phyloP scores from a whole-genome alignment of 1,140 invertebrate genomes.

The Tetraneura akinire region DNA sequence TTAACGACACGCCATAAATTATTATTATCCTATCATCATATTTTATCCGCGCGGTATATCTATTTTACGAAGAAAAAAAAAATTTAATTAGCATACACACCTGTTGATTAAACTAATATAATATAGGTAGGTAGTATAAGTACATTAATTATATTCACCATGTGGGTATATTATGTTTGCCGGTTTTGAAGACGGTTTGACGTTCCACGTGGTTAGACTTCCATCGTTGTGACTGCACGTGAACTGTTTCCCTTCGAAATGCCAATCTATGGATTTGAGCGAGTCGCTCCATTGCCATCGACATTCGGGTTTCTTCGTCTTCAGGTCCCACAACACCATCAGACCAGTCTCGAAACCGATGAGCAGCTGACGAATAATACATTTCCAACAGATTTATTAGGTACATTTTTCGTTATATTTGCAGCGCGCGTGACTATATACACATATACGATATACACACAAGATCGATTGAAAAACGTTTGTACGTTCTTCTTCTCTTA shows the following conservation, averaged over 20 bases:
- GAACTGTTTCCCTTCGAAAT: slow-evolving; percentile 97
- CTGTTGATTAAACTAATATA: too few relatives aligned
- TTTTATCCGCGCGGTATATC: too few relatives aligned
- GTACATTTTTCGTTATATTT: background rate
- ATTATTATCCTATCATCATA: too few relatives aligned
- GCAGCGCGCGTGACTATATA: too few relatives aligned
- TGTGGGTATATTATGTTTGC: slow-evolving; percentile 84
- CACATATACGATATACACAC: too few relatives aligned
- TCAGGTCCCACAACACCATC: slow-evolving; percentile 95
- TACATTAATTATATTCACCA: slow-evolving; percentile 77
- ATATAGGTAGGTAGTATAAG: too few relatives aligned
- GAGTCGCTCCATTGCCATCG: slow-evolving; percentile 78
- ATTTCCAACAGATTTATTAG: background rate
- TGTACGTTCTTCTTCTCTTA: too few relatives aligned
- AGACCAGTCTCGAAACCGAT: slow-evolving; percentile 95
- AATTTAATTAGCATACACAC: too few relatives aligned
- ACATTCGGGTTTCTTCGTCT: slow-evolving; percentile 76
- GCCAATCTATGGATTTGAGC: slow-evolving; percentile 88
- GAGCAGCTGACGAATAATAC: slow-evolving; percentile 71
- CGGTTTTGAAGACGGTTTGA: slow-evolving; percentile 75
- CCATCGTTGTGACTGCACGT: slow-evolving; percentile 96
- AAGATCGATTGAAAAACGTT: too few relatives aligned
- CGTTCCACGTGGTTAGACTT: slow-evolving; percentile 88
- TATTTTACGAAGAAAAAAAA: too few relatives aligned
- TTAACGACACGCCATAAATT: too few relatives aligned